Evolutionary conservation across 1,140 invertebrate species (phyloP), one percentile per base, ranked within the genome.

Genomic region (Bombus terrestris): DNA sequence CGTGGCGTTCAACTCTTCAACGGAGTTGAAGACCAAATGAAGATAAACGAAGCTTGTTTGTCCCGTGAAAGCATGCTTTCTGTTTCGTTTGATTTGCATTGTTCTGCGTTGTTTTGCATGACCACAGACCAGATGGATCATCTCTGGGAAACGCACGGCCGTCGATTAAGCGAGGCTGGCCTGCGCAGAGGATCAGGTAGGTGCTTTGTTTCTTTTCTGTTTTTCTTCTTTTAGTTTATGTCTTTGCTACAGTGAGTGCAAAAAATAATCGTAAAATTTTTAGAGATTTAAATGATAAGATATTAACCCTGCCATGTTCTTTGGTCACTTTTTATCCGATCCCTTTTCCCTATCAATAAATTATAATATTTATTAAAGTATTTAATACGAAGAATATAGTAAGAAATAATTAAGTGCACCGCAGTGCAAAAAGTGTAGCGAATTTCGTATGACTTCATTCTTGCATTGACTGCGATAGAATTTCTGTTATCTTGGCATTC

Each of bases 131-230:
- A 96, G 86, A 97, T 97, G 96, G 97, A 97, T 93, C 96, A 96
- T 89, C 95, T 97, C 78, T 97, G 96, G 96, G 97, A 97, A 93
- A 96, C 96, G 92, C 96, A 97, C 87, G 96, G 96, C 78, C 96
- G 96, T 88, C 96, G 96, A 92, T 95, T 97, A 91, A 97, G 96
- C 94, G 97, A 97, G 94, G 96, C 97, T 88, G 97, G 96, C 89
- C 95, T 97, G 75, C 96, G 96, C 91, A 95, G 97, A 94, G 96
- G 96, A 91, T 97, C 97, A 96, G 97, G 97, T 97, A 96, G 95
- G 95, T 93, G 83, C 69, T 66, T 78, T 13, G 18, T 64, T 18
- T 72, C 22, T 77, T 86, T 28, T 69, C 0, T 18, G 5, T 18
- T 37, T 59, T 18, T 75, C 0, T 53, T 8, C 47, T 22, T n/a